Evolutionary conservation across 2,797 vertebrate genomes (phyloP), one percentile per base, ranked within the genome.

Genomic region (Schizopygopsis malacanthus): DNA sequence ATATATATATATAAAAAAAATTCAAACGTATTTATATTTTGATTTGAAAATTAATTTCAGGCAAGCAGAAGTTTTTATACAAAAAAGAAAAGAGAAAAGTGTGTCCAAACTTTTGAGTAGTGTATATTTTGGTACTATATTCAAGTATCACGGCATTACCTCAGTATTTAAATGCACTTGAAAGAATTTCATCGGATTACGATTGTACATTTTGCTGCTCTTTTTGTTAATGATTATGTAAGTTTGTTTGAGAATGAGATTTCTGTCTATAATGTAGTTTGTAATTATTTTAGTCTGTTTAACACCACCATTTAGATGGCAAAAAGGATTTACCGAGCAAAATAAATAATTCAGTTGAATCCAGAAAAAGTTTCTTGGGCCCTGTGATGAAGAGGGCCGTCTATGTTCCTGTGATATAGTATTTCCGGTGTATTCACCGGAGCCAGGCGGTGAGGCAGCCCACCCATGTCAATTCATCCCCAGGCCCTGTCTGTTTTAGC

Each of bases 401-500:
- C 37, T 77, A 22, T 56, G 6, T 7, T 39, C 6, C 12, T 13
- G 33, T 77, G 50, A 56, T 56, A n/a, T n/a, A 39, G 22, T 33
- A 33, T 33, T 33, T 33, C 33, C 33, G 33, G 33, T 33, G 33
- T 33, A 16, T 43, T 56, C 52, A 78, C 54, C 6, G 1, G 39
- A 18, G 33, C 9, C 25, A 0, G 45, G 45, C 2, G 8, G 15
- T 56, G 52, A 56, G 33, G 28, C 5, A 3, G 76, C 54, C 76
- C 56, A 61, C 39, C 37, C 39, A 43, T 61, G n/a, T 28, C 28
- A 43, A 61, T 79, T 25, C 11, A 43, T 56, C 56, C 39, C 56
- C 54, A 61, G 39, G 76, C 76, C 39, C n/a, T 72, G 69, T 59
- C 67, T 72, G 5, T 43, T 82, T 71, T 22, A 82, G 25, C 54